Evolutionary conservation across 2,113 vertebrate genomes (phyloP), one percentile per base, ranked within the genome.

Genomic region (Dryoscopus gambensis): DNA sequence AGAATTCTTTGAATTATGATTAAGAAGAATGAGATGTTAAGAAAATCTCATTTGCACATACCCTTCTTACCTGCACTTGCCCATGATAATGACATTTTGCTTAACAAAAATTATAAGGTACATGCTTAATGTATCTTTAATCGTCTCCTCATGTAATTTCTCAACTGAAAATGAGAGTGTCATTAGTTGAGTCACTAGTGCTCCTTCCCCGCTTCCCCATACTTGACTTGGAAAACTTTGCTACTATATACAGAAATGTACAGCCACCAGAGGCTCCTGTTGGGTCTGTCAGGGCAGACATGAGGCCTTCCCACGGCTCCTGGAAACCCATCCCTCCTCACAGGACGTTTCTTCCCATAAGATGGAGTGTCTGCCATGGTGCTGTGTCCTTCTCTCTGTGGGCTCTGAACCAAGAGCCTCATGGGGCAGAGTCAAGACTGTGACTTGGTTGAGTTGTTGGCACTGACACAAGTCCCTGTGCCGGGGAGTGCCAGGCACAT

Each of bases 31-130:
- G 14, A 79, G 63, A 79, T 8, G 18, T 76, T 93, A 87, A 73
- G 55, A 87, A 84, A 76, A 82, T 76, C 46, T 91, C 74, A 85
- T 93, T 93, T 94, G 67, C 78, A 74, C 49, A 18, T 84, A 79
- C 62, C 77, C 65, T 67, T 85, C 65, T 94, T 59, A 95, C 77
- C 67, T 62, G 70, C 78, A 80, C 67, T 96, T 94, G 74, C 57
- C 84, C 67, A 10, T 76, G 79, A 55, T 96, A 91, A 93, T 87
- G 91, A 93, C 78, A 60, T 69, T 75, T 77, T 65, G 21, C 93
- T 93, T 80, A 70, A 83, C 59, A 95, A 95, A 95, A 94, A 95
- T 89, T 84, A 57, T 49, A 73, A 91, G 94, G 50, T 89, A 94
- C n/a, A 18, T 73, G 73, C 88, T 95, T 57, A 87, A 96, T 69